Conservation (phyloP, 35 echinoderm and acorn worm genomes). For the Lytechinus variegatus region DNA sequence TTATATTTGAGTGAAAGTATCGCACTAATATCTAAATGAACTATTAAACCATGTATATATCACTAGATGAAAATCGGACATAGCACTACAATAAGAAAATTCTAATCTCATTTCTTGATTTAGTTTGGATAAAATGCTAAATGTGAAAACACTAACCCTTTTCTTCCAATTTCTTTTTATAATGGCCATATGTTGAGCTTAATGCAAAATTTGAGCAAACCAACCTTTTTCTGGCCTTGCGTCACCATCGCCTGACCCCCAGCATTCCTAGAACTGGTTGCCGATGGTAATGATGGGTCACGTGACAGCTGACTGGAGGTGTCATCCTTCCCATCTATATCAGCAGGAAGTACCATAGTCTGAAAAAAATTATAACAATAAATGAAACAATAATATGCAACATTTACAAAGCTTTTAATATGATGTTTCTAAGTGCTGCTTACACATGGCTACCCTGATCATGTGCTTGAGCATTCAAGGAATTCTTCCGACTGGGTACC, state of each 20-base stretch:
- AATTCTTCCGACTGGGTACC: too few species aligned
- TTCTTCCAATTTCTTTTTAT: too few species aligned
- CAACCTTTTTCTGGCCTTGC: slow-evolving; percentile 78
- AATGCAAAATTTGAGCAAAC: neutral
- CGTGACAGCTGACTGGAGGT: slow-evolving; percentile 69
- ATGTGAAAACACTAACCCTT: too few species aligned
- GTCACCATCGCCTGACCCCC: slow-evolving; percentile 60
- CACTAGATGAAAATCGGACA: too few species aligned
- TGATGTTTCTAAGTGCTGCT: neutral
- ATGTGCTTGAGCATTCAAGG: neutral
- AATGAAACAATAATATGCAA: neutral
- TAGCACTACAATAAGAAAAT: too few species aligned
- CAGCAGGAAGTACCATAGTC: slow-evolving; percentile 92
- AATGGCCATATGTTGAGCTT: too few species aligned
- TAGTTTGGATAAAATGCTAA: too few species aligned
- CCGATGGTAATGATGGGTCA: slow-evolving; percentile 50
- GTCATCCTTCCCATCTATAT: slow-evolving; percentile 82
- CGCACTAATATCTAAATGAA: too few species aligned
- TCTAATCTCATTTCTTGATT: too few species aligned
- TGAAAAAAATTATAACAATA: slow-evolving; percentile 6
- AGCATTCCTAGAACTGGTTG: slow-evolving; percentile 66
- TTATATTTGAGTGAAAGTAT: too few species aligned
- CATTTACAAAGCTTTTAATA: neutral
- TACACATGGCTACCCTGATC: neutral
- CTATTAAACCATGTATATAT: too few species aligned